Evolutionary conservation across 2,888 invertebrate genomes (phyloP).

Genomic region (Ellobium chinense): DNA sequence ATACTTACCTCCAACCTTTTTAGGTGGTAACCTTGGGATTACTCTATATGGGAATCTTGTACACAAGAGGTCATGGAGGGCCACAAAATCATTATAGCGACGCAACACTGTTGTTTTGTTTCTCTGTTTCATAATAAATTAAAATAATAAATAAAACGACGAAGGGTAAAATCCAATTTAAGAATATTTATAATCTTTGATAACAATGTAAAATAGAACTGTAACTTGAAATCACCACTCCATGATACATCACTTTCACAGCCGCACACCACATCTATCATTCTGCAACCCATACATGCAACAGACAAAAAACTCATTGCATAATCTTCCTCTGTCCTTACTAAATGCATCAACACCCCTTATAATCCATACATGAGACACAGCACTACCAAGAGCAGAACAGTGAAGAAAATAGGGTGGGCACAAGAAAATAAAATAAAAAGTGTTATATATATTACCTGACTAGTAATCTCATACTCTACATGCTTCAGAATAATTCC

Average conservation of each 20-base stretch:
- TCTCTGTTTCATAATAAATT: conserved; percentile 64
- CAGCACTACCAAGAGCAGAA: no score
- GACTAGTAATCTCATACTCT: conserved; percentile 79
- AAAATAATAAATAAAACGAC: conserved; percentile 15
- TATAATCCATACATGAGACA: no score
- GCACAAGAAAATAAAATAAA: neutral
- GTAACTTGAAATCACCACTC: neutral
- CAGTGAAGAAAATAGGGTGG: no score
- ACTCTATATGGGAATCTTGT: conserved; percentile 78
- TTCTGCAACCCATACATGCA: no score
- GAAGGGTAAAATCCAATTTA: neutral
- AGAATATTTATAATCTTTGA: neutral
- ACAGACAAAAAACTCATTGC: no score
- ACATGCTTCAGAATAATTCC: conserved; percentile 79
- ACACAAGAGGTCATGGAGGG: conserved; percentile 78
- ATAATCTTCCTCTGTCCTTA: no score
- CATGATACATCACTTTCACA: no score
- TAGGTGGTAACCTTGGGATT: conserved; percentile 79
- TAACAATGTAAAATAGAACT: no score
- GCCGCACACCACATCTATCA: no score
- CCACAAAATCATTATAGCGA: conserved; percentile 79
- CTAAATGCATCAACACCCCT: no score
- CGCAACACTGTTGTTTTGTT: conserved; percentile 76
- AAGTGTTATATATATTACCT: conserved; percentile 63
- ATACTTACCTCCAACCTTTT: conserved; percentile 77